Evolutionary conservation across 1,140 invertebrate species (phyloP).

Genomic region (Asobara japonica): DNA sequence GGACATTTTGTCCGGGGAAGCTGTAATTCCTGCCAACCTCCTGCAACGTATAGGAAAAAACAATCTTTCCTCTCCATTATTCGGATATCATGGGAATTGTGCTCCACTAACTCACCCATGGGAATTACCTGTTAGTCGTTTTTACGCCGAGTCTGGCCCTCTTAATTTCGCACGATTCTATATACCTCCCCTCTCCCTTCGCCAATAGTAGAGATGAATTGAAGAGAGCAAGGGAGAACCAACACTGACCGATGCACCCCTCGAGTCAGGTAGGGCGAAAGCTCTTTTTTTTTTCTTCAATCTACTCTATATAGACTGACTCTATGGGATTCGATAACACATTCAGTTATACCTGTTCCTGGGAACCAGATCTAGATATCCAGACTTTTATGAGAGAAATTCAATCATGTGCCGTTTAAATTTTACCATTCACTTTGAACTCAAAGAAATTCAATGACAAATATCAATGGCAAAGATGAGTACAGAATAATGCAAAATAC

Average conservation of each 20-base stretch:
- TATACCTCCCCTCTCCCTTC: constrained; percentile 7
- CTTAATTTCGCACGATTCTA: constrained; percentile 9
- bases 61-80: constrained; percentile 11
- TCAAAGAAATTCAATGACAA: neutral
- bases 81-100: constrained; percentile 2
- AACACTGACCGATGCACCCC: constrained; percentile 11
- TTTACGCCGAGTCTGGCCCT: neutral
- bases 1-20: no score
- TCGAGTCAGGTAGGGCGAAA: constrained; percentile 10
- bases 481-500: no score
- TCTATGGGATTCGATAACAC: constrained; percentile 3
- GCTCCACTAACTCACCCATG: constrained; percentile 12
- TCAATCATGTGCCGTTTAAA: neutral
- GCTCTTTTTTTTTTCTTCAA: neutral
- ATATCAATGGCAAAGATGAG: no score
- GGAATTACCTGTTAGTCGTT: constrained; percentile 12
- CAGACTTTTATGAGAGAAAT: constrained; percentile 4
- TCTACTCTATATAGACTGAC: neutral
- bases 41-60: neutral
- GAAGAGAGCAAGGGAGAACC: neutral
- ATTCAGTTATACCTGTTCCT: constrained; percentile 17
- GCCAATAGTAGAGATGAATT: neutral
- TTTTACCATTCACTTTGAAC: neutral
- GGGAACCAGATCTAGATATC: constrained; percentile 12
- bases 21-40: no score